Conservation (phyloP, 1,140 invertebrate species). For the Papilio polytes region DNA sequence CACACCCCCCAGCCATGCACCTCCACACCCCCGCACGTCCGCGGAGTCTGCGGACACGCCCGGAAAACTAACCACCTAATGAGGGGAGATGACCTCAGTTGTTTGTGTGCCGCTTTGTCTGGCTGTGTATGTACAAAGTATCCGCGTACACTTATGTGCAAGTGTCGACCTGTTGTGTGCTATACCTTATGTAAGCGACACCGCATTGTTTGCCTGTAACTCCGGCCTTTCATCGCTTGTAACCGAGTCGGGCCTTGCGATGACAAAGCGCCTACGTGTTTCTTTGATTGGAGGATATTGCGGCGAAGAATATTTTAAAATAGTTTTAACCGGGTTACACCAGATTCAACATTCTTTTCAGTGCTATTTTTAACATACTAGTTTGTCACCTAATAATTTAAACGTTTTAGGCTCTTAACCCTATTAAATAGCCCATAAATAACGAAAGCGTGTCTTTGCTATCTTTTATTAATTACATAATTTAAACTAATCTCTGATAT, state of each 20-base stretch:
- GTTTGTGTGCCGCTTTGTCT: constrained; percentile 79
- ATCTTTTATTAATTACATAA: neutral
- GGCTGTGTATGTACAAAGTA: constrained; percentile 73
- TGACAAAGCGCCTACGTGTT: constrained; percentile 10
- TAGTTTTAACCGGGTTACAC: neutral
- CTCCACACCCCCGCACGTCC: constrained; percentile 59
- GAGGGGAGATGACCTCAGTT: constrained; percentile 82
- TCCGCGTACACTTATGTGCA: constrained; percentile 63
- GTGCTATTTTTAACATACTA: neutral
- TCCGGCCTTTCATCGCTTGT: constrained; percentile 43
- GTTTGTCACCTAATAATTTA: neutral
- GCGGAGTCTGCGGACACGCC: constrained; percentile 82
- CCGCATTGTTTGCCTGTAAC: constrained; percentile 52
- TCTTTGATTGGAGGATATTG: neutral
- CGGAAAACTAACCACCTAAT: constrained; percentile 83
- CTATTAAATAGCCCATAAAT: no score
- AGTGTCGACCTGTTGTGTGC: constrained; percentile 73
- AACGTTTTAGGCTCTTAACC: neutral
- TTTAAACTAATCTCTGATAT: neutral
- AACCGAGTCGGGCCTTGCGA: neutral
- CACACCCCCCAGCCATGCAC: constrained; percentile 52
- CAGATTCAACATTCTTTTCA: neutral
- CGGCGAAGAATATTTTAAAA: neutral
- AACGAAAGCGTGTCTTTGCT: neutral
- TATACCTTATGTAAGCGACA: constrained; percentile 68